Conservation (phyloP, 2,888 invertebrate genomes). For the Thera britannica region DNA sequence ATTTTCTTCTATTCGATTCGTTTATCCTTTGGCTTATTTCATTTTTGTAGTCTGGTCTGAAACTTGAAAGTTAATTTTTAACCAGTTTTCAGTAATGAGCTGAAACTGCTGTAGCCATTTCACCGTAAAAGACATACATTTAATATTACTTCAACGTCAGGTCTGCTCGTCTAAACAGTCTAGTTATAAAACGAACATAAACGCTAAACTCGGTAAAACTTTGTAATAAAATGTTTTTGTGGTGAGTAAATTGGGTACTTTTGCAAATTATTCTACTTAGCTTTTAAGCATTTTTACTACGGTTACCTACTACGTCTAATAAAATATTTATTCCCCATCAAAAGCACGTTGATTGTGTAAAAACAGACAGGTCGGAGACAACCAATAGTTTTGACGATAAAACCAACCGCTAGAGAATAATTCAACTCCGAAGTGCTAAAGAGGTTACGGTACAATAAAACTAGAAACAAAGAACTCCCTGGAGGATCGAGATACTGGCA, state of each 20-base stretch:
- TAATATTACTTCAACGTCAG: not conserved
- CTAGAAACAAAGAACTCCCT: slow-evolving; percentile 28
- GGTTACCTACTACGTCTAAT: not conserved
- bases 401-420: slow-evolving; percentile 27
- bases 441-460: slow-evolving; percentile 35
- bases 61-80: slow-evolving; percentile 19
- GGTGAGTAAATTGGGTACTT: not conserved
- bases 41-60: slow-evolving; percentile 18
- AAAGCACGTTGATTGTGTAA: not conserved
- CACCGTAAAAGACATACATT: not conserved
- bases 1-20: slow-evolving; percentile 33
- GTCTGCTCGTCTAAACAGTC: not conserved
- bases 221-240: not conserved
- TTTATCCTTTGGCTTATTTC: slow-evolving; percentile 32
- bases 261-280: no score
- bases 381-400: slow-evolving; percentile 22
- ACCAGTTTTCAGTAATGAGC: slow-evolving; percentile 1
- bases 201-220: not conserved
- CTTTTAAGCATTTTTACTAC: not conserved
- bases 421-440: slow-evolving; percentile 36
- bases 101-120: not conserved
- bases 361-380: slow-evolving; percentile 10
- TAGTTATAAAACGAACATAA: not conserved
- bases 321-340: not conserved
- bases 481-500: slow-evolving; percentile 30